Evolutionary conservation across 2,888 invertebrate genomes (phyloP), one percentile per base, ranked within the genome.

Genomic region (Micropterix aruncella): DNA sequence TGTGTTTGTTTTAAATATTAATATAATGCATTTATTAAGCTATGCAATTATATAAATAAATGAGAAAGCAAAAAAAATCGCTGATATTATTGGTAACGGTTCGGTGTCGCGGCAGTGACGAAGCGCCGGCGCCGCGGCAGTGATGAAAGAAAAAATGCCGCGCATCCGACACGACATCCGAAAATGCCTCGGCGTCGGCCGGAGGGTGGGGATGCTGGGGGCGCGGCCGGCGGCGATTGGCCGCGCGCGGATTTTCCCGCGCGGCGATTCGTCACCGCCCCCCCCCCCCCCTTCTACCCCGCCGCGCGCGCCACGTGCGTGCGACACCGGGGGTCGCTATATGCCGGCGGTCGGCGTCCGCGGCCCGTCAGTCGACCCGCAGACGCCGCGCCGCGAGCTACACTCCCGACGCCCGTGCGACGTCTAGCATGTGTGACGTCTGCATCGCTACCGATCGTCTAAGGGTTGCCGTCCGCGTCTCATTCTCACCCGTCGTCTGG

Each of bases 311-410:
- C 27, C 27, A 27, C 27, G 27, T 27, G 27, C 27, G 27, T 12
- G 27, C 27, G 27, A 5, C 7, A 5, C 12, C 27, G 27, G 27
- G 27, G 27, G 27, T 27, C 27, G 27, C 27, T 27, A 27, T 27
- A 27, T 27, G 27, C 27, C 27, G 5, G 27, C 27, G 27, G 7
- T 12, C 7, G 27, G 7, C 27, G 27, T 60, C 57, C 53, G 56
- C 55, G 48, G 56, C 57, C 60, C 59, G 57, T n/a, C 61, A 62
- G 61, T 53, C 53, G 58, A 54, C 52, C 51, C 56, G 55, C 56
- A 58, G 52, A 52, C 52, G 52, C 56, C 57, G 56, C 59, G 52
- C 53, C 51, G 43, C 45, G 47, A 46, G 48, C 54, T n/a, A n/a
- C n/a, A n/a, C n/a, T n/a, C n/a, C n/a, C n/a, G n/a, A n/a, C n/a